Evolutionary conservation across 2,888 invertebrate species (phyloP).

Genomic region (Tridacna gigas): DNA sequence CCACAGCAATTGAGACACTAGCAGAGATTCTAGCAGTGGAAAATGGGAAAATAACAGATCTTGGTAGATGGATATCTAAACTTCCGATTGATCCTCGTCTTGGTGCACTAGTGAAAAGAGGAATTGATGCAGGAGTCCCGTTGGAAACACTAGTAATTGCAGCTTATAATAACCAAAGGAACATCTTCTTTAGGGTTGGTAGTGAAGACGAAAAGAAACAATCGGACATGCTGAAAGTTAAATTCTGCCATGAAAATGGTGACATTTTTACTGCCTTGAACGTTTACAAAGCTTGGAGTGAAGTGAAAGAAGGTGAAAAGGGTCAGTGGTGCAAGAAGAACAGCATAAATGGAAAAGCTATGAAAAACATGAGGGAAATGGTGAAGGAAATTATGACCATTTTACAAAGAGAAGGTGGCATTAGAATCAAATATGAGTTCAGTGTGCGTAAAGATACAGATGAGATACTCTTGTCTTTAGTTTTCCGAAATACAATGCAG

Average conservation of each 20-base stretch:
- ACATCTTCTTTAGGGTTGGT: conserved; percentile 80
- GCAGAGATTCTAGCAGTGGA: conserved; percentile 77
- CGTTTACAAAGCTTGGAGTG: conserved; percentile 77
- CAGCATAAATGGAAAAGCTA: conserved; percentile 81
- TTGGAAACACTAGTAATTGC: conserved; percentile 79
- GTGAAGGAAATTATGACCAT: conserved; percentile 71
- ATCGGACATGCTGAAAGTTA: conserved; percentile 74
- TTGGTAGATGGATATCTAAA: conserved; percentile 80
- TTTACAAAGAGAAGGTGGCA: conserved; percentile 69
- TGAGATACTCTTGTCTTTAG: conserved; percentile 63
- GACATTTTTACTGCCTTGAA: conserved; percentile 78
- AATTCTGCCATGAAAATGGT: conserved; percentile 77
- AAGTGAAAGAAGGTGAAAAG: conserved; percentile 70
- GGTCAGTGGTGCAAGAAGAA: conserved; percentile 81
- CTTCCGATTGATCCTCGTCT: conserved; percentile 81
- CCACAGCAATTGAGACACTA: conserved; percentile 74
- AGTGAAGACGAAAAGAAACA: conserved; percentile 73
- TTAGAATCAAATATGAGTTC: conserved; percentile 60
- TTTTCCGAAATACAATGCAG: conserved; percentile 71
- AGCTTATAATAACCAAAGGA: conserved; percentile 75
- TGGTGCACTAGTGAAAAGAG: conserved; percentile 72
- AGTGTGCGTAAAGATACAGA: conserved; percentile 44
- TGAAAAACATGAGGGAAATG: conserved; percentile 73
- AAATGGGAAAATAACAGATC: conserved; percentile 74
- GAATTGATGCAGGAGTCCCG: conserved; percentile 68